phyloP scores from a whole-genome alignment of 2,888 invertebrate species.

The Nomada ruficornis region DNA sequence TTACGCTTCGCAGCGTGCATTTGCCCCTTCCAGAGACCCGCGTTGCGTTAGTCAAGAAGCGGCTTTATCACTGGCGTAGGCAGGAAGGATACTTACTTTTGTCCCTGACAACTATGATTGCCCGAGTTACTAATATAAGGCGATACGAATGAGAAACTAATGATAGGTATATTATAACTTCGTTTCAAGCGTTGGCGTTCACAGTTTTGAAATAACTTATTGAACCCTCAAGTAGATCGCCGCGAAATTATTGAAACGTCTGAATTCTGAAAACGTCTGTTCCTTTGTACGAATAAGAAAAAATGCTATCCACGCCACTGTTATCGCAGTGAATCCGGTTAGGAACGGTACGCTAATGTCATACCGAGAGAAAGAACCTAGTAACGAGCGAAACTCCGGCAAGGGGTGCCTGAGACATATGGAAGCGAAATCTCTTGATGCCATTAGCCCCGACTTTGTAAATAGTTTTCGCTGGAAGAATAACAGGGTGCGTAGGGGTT shows the following conservation, averaged over 20 bases:
- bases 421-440: constrained; percentile 82
- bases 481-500: constrained; percentile 79
- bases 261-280: neutral
- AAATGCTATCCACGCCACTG: constrained; percentile 49
- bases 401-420: constrained; percentile 70
- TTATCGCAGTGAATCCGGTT: constrained; percentile 62
- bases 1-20: constrained; percentile 77
- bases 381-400: constrained; percentile 44
- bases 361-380: constrained; percentile 46
- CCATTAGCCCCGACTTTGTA: constrained; percentile 83
- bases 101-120: neutral
- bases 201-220: too few relatives aligned
- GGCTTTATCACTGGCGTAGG: constrained; percentile 77
- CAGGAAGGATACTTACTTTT: constrained; percentile 57
- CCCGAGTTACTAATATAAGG: too few relatives aligned
- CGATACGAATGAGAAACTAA: too few relatives aligned
- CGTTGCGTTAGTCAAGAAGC: constrained; percentile 69
- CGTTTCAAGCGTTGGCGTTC: too few relatives aligned
- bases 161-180: too few relatives aligned
- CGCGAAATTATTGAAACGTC: neutral
- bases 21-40: constrained; percentile 69
- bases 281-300: neutral
- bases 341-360: constrained; percentile 72
- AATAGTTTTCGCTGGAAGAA: constrained; percentile 83
- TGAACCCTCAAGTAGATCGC: neutral